Evolutionary conservation across 1,140 invertebrate genomes (phyloP).

Genomic region (Lasioglossum baleicum): DNA sequence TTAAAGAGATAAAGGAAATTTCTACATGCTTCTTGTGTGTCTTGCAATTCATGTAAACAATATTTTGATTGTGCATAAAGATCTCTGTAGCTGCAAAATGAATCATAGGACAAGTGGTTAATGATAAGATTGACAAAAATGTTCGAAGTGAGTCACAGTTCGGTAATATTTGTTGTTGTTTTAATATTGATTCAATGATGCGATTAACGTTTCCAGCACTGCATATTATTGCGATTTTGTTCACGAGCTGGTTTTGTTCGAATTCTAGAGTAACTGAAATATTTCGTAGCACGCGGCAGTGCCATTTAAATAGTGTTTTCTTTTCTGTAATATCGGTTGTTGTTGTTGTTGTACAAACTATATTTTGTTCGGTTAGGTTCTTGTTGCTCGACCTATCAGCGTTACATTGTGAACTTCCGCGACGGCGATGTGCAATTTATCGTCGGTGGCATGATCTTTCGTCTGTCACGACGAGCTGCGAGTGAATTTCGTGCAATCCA

Average conservation of each 20-base stretch:
- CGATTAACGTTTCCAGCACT: no score
- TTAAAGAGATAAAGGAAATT: no score
- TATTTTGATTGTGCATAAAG: no score
- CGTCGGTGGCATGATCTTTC: conserved; percentile 32
- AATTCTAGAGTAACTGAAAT: not conserved
- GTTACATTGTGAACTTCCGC: conserved; percentile 26
- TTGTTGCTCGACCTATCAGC: conserved; percentile 48
- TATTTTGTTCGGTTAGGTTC: conserved; percentile 60
- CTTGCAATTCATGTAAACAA: no score
- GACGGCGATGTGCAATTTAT: conserved; percentile 61
- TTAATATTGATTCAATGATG: no score
- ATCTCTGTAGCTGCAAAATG: no score
- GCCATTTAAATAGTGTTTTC: conserved; percentile 15
- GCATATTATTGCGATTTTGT: not conserved
- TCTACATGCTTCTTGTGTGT: no score
- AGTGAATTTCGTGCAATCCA: conserved; percentile 58
- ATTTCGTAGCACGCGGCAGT: not conserved
- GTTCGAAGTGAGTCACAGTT: no score
- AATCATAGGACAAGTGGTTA: no score
- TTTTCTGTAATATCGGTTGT: conserved; percentile 50
- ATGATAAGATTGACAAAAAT: no score
- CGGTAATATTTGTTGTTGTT: no score
- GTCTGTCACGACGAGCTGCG: conserved; percentile 35
- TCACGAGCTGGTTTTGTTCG: not conserved
- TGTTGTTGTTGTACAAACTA: conserved; percentile 60